phyloP scores from a whole-genome alignment of 2,113 vertebrate genomes.

The Sisor rabdophorus region DNA sequence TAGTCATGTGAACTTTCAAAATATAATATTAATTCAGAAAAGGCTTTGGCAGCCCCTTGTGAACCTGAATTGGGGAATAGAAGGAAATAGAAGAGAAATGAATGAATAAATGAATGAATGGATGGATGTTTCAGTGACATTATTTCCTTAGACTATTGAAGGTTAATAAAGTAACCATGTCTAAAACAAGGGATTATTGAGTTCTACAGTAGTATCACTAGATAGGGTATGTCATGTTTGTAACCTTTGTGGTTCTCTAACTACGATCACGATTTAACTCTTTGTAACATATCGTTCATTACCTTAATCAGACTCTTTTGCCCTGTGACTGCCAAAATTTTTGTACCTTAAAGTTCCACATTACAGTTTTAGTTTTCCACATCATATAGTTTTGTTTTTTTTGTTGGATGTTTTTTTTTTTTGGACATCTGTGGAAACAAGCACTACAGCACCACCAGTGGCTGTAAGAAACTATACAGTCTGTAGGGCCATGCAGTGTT shows the following conservation, averaged over 20 bases:
- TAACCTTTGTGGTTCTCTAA: conserved; percentile 29
- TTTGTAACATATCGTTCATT: neutral
- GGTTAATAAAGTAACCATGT: neutral
- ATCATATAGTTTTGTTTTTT: neutral
- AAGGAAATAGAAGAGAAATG: too few species aligned
- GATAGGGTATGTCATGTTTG: conserved; percentile 29
- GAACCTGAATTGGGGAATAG: too few species aligned
- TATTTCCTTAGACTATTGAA: conserved; percentile 17
- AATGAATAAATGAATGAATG: neutral
- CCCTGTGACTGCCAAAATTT: neutral
- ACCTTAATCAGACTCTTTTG: conserved; percentile 8
- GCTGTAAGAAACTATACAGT: neutral
- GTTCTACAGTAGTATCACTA: conserved; percentile 3
- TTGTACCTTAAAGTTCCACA: neutral
- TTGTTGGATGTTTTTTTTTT: neutral
- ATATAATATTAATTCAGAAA: neutral
- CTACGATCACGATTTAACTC: conserved; percentile 29
- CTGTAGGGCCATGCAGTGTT: neutral
- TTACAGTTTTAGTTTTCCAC: neutral
- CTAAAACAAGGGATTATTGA: too few species aligned
- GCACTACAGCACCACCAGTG: neutral
- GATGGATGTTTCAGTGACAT: conserved; percentile 13
- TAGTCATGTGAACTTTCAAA: neutral
- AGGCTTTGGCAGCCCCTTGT: too few species aligned
- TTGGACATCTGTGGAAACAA: neutral